Base-by-base conservation (phyloP, 2,797 vertebrate species). In the Heterohyrax brucei region DNA sequence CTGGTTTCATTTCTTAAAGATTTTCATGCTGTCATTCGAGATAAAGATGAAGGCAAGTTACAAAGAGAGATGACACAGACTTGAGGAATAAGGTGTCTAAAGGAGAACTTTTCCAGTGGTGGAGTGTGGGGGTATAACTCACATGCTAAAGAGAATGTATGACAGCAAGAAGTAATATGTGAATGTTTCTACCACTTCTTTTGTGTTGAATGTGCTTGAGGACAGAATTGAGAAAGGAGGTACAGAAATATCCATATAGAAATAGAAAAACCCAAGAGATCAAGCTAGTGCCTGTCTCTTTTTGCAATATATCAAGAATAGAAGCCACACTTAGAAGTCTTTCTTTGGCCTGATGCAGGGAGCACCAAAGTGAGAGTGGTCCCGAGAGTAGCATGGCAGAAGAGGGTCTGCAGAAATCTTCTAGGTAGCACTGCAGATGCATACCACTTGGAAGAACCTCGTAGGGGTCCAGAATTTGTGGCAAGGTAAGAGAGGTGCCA, bases 211-310 rank as follows among this genome's bases (percentile, higher is more conserved):
- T 28, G 1, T 0, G 9, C 30, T 44, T 0, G 14, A 46, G 21
- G 61, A 22, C 39, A 24, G 30, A 62, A 10, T 26, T 24, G 30
- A 76, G 19, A 84, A 6, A 33, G 1, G 0, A 39, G 18, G 9
- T 0, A 10, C 1, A n/a, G 81, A 53, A 53, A 26, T 28, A 46
- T 9, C 1, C 12, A 90, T 13, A 48, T 0, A 88, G 28, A n/a
- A 16, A 3, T 46, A 10, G 21, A 30, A 56, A 59, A 10, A 39
- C 16, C 4, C 0, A 2, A 2, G 26, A 59, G 24, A 22, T 64
- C 53, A 6, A 2, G 5, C 46, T 12, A 53, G 10, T 0, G 10
- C 1, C 26, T 24, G 2, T 10, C 0, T 13, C 12, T 1, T n/a
- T 12, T 4, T 28, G 10, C 24, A 5, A 16, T 33, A 13, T 28